phyloP scores from a whole-genome alignment of 1,140 invertebrate genomes.

The Laupala kohalensis region DNA sequence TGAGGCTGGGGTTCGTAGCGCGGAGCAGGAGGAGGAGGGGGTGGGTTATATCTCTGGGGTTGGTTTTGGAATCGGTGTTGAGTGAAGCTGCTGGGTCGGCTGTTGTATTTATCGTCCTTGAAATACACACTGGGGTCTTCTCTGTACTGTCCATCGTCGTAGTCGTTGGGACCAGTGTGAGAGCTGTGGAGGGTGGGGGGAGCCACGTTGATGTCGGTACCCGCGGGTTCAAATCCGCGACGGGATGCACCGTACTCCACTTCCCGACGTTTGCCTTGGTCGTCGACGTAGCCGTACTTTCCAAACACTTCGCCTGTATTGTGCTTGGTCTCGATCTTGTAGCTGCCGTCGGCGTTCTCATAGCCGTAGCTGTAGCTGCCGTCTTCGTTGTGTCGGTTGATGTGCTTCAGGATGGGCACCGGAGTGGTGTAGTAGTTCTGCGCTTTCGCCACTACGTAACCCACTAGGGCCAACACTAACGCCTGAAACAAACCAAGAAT shows the following conservation, averaged over 20 bases:
- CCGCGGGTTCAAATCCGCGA: constrained; percentile 59
- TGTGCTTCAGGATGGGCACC: constrained; percentile 54
- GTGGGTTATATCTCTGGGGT: constrained; percentile 12
- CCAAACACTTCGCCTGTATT: constrained; percentile 60
- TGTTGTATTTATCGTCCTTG: constrained; percentile 55
- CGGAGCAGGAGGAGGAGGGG: constrained; percentile 15
- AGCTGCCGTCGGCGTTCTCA: constrained; percentile 78
- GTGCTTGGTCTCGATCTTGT: constrained; percentile 82
- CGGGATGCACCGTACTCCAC: constrained; percentile 61
- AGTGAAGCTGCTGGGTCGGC: constrained; percentile 29
- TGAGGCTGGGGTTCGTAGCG: constrained; percentile 17
- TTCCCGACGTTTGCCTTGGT: constrained; percentile 43
- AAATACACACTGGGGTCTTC: constrained; percentile 68
- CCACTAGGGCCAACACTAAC: constrained; percentile 1
- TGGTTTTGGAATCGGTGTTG: constrained; percentile 19
- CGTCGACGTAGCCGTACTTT: constrained; percentile 71
- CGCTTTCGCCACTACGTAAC: constrained; percentile 14
- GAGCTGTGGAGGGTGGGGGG: constrained; percentile 46
- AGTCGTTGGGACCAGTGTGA: constrained; percentile 33
- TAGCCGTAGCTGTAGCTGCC: constrained; percentile 80
- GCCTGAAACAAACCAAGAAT: neutral
- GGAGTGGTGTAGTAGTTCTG: constrained; percentile 37
- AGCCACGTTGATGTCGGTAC: constrained; percentile 63
- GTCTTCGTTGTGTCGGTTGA: constrained; percentile 66
- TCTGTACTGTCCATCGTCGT: constrained; percentile 66